Evolutionary conservation across 2,797 vertebrate genomes (phyloP).

Genomic region (Varecia variegata): DNA sequence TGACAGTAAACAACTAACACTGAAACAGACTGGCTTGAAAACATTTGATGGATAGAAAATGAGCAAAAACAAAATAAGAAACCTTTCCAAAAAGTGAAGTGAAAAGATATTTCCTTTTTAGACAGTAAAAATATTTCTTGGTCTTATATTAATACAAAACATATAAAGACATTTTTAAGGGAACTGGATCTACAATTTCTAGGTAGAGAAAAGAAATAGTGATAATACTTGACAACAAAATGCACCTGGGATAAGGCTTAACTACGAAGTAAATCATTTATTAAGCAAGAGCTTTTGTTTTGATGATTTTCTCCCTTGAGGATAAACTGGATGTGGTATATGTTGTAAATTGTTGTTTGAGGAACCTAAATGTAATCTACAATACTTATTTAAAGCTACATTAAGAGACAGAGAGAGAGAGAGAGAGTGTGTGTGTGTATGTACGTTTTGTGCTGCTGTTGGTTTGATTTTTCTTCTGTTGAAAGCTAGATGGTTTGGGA

Average conservation of each 20-base stretch:
- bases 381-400: background rate
- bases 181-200: background rate
- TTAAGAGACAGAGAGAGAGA: background rate
- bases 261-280: background rate
- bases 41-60: constrained; percentile 21
- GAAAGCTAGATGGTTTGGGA: constrained; percentile 39
- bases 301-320: constrained; percentile 42
- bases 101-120: constrained; percentile 12
- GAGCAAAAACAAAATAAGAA: constrained; percentile 45
- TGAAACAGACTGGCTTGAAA: constrained; percentile 38
- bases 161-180: constrained; percentile 39
- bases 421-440: too few species aligned
- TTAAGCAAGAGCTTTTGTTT: constrained; percentile 47
- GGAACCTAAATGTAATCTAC: constrained; percentile 1
- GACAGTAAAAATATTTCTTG: constrained; percentile 29
- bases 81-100: constrained; percentile 47
- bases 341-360: constrained; percentile 50
- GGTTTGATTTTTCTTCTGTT: constrained; percentile 3
- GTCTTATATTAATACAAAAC: background rate
- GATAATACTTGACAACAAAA: constrained; percentile 8
- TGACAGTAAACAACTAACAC: constrained; percentile 7
- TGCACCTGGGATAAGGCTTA: constrained; percentile 11
- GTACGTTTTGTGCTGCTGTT: constrained; percentile 17
- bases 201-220: constrained; percentile 27
- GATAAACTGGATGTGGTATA: constrained; percentile 16